phyloP scores from a whole-genome alignment of 2,888 invertebrate species.

The Alsophila aescularia region DNA sequence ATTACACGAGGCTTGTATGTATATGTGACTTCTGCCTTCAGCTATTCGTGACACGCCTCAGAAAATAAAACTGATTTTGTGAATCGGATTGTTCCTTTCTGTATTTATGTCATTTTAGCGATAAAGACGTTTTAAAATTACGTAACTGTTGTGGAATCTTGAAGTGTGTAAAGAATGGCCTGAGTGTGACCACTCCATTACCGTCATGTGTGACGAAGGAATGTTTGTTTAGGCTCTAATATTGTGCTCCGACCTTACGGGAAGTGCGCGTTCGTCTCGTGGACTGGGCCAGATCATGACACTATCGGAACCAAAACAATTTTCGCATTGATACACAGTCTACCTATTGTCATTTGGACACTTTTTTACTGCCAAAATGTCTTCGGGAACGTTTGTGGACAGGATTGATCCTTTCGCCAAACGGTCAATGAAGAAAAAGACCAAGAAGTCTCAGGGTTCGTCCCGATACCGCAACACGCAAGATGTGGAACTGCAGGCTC shows the following conservation, averaged over 20 bases:
- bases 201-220: conserved; percentile 84
- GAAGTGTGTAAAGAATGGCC: conserved; percentile 83
- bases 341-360: conserved; percentile 81
- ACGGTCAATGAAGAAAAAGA: conserved; percentile 98
- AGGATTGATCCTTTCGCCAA: conserved; percentile 99
- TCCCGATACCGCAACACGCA: conserved; percentile 99
- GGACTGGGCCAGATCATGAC: conserved; percentile 81
- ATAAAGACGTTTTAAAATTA: conserved; percentile 81
- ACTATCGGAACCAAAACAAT: conserved; percentile 80
- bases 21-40: conserved; percentile 84
- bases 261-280: conserved; percentile 80
- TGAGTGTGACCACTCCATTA: conserved; percentile 84
- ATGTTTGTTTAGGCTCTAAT: conserved; percentile 84
- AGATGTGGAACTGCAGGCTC: conserved; percentile 97
- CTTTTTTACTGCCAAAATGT: conserved; percentile 85
- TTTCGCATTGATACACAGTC: conserved; percentile 79
- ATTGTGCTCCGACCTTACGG: conserved; percentile 79
- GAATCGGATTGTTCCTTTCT: conserved; percentile 79
- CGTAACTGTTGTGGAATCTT: conserved; percentile 84
- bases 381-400: conserved; percentile 97
- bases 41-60: conserved; percentile 85
- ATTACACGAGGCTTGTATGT: conserved; percentile 85
- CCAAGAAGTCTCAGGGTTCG: conserved; percentile 99
- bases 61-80: conserved; percentile 83
- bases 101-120: conserved; percentile 82